phyloP scores from a whole-genome alignment of 2,113 vertebrate genomes.

The Mustelus asterias region DNA sequence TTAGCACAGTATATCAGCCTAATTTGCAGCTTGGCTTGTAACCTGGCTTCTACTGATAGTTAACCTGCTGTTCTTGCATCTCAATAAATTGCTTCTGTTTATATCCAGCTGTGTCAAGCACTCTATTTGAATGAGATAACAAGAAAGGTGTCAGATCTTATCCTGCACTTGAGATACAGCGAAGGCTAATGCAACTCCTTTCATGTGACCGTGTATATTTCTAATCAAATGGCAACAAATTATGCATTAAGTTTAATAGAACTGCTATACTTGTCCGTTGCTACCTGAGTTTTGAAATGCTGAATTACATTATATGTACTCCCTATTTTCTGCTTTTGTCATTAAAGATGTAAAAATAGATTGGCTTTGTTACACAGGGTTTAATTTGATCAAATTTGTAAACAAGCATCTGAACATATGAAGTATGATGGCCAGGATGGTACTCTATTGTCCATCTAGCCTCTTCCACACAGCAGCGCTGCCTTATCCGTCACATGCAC shows the following conservation, averaged over 20 bases:
- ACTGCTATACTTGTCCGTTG: not conserved
- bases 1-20: not conserved
- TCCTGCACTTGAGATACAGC: not conserved
- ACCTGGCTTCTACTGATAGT: not conserved
- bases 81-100: conserved; percentile 8
- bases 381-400: not conserved
- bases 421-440: not conserved
- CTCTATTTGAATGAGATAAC: not conserved
- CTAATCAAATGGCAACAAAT: not conserved
- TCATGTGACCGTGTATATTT: not conserved
- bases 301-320: not conserved
- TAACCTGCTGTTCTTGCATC: not conserved
- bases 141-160: not conserved
- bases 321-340: not conserved
- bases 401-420: not conserved
- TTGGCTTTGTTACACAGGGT: not conserved
- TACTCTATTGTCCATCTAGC: not conserved
- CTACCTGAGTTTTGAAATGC: not conserved
- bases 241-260: not conserved
- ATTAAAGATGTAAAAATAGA: not conserved
- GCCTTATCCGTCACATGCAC: not conserved
- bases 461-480: not conserved
- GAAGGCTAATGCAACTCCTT: not conserved
- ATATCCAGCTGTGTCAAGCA: not conserved
- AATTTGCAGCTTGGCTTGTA: conserved; percentile 13